A percentile compares a stretch with the other conserved stretches of the same genome.
Evolutionary conservation across 2,888 invertebrate species (phyloP).

Genomic region (Exocentrus adspersus): DNA sequence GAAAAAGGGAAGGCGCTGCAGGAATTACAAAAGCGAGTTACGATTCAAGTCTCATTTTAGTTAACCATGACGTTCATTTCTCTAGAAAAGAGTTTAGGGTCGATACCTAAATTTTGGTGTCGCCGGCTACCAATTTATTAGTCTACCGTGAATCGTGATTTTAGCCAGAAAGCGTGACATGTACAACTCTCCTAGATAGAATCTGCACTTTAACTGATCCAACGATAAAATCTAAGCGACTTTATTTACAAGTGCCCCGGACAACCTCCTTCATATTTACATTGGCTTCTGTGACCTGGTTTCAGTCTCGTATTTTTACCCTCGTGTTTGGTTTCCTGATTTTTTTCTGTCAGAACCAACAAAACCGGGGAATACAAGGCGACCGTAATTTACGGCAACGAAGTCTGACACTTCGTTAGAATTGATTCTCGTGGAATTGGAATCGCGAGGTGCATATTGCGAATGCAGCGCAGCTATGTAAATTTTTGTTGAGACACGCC

Average conservation of each 20-base stretch:
- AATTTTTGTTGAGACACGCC: not conserved
- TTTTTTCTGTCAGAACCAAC: not conserved
- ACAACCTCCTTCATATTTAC: not conserved
- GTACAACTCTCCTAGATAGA: constrained; percentile 5
- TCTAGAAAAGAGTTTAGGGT: not conserved
- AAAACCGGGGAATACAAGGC: not conserved
- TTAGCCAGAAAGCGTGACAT: constrained; percentile 6
- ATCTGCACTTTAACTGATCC: constrained; percentile 23
- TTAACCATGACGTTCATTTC: not conserved
- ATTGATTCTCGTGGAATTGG: not conserved
- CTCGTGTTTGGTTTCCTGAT: not conserved
- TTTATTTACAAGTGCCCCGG: constrained; percentile 11
- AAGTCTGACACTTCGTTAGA: not conserved
- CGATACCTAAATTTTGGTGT: not conserved
- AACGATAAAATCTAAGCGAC: constrained; percentile 16
- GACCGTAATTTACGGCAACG: not conserved
- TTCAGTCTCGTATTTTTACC: not conserved
- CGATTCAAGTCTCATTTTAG: no score
- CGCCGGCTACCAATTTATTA: not conserved
- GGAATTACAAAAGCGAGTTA: not conserved
- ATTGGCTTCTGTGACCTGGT: not conserved
- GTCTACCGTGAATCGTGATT: not conserved
- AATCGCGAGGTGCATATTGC: not conserved
- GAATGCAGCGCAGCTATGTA: not conserved
- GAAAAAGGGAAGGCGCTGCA: not conserved